Evolutionary conservation across 2,888 invertebrate genomes (phyloP).

Genomic region (Mimumesa dahlbomi): DNA sequence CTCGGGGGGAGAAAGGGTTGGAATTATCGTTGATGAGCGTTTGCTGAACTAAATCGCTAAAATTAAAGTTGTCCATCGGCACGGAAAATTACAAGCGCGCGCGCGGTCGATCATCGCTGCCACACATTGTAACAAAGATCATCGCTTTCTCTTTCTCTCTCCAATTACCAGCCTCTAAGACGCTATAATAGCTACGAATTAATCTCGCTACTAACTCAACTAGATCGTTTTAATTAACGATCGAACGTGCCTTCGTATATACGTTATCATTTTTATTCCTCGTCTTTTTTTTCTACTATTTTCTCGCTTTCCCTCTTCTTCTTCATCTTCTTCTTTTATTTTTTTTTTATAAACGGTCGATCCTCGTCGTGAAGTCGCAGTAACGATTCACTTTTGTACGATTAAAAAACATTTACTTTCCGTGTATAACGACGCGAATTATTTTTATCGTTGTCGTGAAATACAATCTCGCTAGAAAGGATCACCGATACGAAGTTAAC

Average conservation of each 20-base stretch:
- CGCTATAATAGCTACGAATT: constrained; percentile 48
- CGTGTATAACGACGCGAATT: no score
- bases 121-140: constrained; percentile 22
- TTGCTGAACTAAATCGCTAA: constrained; percentile 41
- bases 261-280: no score
- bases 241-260: no score
- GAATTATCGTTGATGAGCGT: constrained; percentile 47
- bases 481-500: no score
- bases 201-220: constrained; percentile 28
- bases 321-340: no score
- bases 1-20: constrained; percentile 26
- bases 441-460: no score
- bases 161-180: constrained; percentile 37
- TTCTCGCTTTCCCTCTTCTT: no score
- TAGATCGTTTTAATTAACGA: constrained; percentile 5
- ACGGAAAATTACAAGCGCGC: constrained; percentile 7
- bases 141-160: neutral
- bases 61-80: constrained; percentile 22
- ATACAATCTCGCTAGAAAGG: no score
- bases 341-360: neutral
- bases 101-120: constrained; percentile 9
- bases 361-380: constrained; percentile 7
- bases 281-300: no score
- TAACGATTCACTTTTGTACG: neutral
- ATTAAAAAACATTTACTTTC: neutral